A percentile compares a stretch with the other conserved stretches of the same genome.
These are phyloP conservation scores for Zygothrica quintamaculata DNA, from an alignment of 2,888 invertebrate species.

Conservation along the genomic window DNA sequence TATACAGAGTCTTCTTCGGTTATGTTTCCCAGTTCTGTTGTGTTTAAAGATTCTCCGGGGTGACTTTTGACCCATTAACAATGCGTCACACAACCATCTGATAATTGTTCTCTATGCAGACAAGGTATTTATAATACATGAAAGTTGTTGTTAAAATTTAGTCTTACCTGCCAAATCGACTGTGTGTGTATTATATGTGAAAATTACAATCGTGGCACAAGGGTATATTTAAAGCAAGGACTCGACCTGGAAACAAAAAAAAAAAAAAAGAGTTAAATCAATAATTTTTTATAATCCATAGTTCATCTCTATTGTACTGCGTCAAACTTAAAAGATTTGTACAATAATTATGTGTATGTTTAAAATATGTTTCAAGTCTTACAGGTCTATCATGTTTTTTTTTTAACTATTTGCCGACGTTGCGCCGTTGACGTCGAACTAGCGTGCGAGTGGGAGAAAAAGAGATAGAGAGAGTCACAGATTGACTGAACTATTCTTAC, in stretches of 20 bases:
- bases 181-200: conserved; percentile 13
- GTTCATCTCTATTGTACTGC: too few relatives aligned
- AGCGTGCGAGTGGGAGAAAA: conserved; percentile 13
- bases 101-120: conserved; percentile 50
- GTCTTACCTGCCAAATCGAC: conserved; percentile 7
- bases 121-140: not conserved
- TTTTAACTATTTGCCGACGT: conserved; percentile 56
- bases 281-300: too few relatives aligned
- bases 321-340: too few relatives aligned
- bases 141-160: not conserved
- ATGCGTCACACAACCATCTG: conserved; percentile 84
- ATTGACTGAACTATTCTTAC: conserved; percentile 31
- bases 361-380: too few relatives aligned
- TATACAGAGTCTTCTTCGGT: conserved; percentile 44
- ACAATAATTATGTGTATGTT: too few relatives aligned
- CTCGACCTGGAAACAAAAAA: conserved; percentile 6
- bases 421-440: conserved; percentile 44
- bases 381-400: conserved; percentile 25
- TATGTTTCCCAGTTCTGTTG: conserved; percentile 54
- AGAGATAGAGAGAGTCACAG: conserved; percentile 14
- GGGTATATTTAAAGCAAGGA: conserved; percentile 4
- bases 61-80: conserved; percentile 76
- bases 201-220: conserved; percentile 12
- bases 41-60: conserved; percentile 70
- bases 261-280: too few relatives aligned